phyloP scores from a whole-genome alignment of 92 coral and sea anemone species.

The Phenganax marumi region DNA sequence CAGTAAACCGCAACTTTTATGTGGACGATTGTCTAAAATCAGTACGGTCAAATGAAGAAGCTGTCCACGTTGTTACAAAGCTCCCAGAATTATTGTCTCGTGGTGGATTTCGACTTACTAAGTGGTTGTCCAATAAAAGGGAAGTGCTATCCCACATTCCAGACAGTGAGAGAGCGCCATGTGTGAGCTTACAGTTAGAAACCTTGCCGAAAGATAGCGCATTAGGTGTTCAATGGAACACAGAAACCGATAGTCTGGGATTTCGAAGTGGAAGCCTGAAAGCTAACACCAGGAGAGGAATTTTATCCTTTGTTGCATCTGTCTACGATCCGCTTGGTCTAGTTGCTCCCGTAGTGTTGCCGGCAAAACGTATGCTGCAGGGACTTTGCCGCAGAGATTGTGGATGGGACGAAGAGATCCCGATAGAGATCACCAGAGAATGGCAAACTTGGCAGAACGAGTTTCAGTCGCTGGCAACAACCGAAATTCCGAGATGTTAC shows the following conservation, averaged over 20 bases:
- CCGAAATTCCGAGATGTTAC: constrained; percentile 1
- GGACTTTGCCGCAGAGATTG: constrained; percentile 1
- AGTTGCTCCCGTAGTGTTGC: not conserved
- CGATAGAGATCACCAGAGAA: not conserved
- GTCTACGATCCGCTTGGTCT: constrained; percentile 29
- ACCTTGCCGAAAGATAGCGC: too few relatives aligned
- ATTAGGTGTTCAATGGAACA: too few relatives aligned
- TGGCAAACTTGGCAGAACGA: constrained; percentile 21
- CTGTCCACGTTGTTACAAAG: constrained; percentile 22
- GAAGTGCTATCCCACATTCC: not conserved
- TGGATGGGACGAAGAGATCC: constrained; percentile 31
- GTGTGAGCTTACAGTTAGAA: too few relatives aligned
- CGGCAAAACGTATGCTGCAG: too few relatives aligned
- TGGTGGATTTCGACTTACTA: constrained; percentile 46
- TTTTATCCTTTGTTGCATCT: constrained; percentile 7
- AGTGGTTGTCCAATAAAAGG: too few relatives aligned
- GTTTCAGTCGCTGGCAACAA: not conserved
- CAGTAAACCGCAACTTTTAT: constrained; percentile 28
- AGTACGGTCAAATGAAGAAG: constrained; percentile 27
- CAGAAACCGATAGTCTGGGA: too few relatives aligned
- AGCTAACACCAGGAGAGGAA: too few relatives aligned
- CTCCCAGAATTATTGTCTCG: constrained; percentile 45
- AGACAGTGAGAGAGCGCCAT: too few relatives aligned
- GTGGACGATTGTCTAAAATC: too few relatives aligned
- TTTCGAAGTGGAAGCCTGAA: too few relatives aligned